Base-by-base conservation (phyloP, 2,797 vertebrate species). In the Myotis planiceps region DNA sequence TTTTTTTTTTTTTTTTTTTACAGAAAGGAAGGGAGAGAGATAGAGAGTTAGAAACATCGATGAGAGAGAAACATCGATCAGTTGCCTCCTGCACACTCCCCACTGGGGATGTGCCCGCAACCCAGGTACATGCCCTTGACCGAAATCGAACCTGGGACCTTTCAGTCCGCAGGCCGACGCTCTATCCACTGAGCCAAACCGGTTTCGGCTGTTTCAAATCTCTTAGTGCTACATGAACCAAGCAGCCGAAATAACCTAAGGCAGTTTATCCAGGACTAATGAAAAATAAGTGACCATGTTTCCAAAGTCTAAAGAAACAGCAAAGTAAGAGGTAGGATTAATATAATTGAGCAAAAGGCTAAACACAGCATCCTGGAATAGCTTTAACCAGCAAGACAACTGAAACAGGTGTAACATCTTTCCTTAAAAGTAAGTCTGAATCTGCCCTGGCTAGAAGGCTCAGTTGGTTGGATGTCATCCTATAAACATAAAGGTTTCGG, bases 251-350 rank as follows among this genome's bases (percentile, higher is more conserved):
- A 87, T 27, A 94, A 92, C 72, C 27, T 79, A 60, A 69, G 47
- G 39, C 29, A 92, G 45, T 60, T 76, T 47, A 86, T 45, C 83
- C 63, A 55, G 60, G 12, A 29, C 47, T 83, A 63, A 78, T 58
- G 55, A 90, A 87, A 92, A 93, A 9, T 58, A 95, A 93, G 51
- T 39, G 60, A 65, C 60, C 49, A 55, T 32, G 74, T 25, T 92
- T 80, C 15, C 76, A 51, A 89, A 80, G 5, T 58, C 55, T 27
- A 39, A 79, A 88, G 37, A 80, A 78, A 85, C 34, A 65, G 49
- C 25, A 89, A 86, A 92, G 83, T 13, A 51, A 74, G 63, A 82
- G 15, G 75, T 2, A 29, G 10, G 88, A 79, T 23, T 65, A 80
- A 82, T 47, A 32, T 9, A 51, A 75, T 4, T 74, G 53, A 92